These are phyloP conservation scores for Silvanus unidentatus DNA, from an alignment of 2,888 invertebrate genomes.

Conservation along the genomic window DNA sequence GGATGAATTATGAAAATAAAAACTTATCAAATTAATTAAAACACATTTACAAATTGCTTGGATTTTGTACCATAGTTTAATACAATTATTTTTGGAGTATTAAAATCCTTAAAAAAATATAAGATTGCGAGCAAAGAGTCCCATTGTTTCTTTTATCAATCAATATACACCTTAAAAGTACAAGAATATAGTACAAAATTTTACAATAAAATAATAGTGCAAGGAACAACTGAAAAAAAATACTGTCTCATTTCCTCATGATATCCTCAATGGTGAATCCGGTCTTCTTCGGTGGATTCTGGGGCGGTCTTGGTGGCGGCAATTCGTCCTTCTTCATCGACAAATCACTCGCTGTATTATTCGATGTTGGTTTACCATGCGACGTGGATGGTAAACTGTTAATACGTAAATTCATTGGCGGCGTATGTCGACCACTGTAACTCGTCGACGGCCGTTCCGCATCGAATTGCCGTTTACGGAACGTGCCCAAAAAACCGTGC, in stretches of 20 bases:
- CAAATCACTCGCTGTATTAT: conserved; percentile 41
- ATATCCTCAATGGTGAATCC: conserved; percentile 89
- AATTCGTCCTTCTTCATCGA: conserved; percentile 43
- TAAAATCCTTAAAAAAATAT: no score
- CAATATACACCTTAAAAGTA: conserved; percentile 5
- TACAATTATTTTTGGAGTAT: no score
- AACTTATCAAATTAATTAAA: no score
- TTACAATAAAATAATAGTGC: conserved; percentile 1
- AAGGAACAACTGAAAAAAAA: conserved; percentile 12
- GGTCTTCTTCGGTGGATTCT: conserved; percentile 61
- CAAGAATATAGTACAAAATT: conserved; percentile 14
- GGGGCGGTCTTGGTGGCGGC: conserved; percentile 51
- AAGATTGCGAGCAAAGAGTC: conserved; percentile 19
- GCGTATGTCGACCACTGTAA: conserved; percentile 34
- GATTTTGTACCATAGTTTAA: no score
- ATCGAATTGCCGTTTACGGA: conserved; percentile 54
- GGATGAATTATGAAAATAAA: no score
- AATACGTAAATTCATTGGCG: conserved; percentile 37
- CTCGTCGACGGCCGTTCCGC: conserved; percentile 43
- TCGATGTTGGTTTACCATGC: conserved; percentile 20
- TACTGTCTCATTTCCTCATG: conserved; percentile 63
- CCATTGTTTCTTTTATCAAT: conserved; percentile 9
- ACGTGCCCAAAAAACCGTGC: conserved; percentile 48
- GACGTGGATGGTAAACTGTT: conserved; percentile 28
- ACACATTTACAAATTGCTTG: no score